Evolutionary conservation across 2,113 vertebrate genomes (phyloP).

Genomic region (Neogale vison): DNA sequence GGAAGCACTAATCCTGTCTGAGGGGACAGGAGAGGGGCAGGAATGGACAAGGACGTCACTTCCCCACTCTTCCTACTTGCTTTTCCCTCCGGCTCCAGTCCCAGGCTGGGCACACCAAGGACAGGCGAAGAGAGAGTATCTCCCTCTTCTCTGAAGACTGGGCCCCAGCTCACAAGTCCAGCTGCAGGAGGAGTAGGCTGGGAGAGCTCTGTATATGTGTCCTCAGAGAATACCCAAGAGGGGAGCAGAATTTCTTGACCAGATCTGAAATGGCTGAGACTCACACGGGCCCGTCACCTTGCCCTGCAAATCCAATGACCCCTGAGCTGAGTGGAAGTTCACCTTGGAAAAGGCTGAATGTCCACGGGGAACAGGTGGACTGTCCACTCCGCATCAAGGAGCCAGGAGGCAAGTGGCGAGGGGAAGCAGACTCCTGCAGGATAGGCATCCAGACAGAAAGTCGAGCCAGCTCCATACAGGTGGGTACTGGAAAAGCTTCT

Average conservation of each 20-base stretch:
- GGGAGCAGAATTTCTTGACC: neutral
- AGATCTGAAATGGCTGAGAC: neutral
- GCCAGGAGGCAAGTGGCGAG: constrained; percentile 1
- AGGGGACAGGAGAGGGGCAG: neutral
- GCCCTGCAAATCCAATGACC: neutral
- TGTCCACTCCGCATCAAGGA: neutral
- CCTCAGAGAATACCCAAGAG: neutral
- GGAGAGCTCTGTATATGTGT: neutral
- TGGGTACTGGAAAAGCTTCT: neutral
- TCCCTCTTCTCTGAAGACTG: neutral
- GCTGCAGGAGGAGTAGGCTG: neutral
- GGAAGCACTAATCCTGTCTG: constrained; percentile 94
- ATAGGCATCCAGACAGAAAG: neutral
- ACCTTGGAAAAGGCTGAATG: neutral
- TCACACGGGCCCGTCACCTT: neutral
- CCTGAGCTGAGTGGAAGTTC: neutral
- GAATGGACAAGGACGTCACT: neutral
- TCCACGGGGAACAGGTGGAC: neutral
- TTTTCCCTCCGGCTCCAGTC: neutral
- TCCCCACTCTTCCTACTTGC: neutral
- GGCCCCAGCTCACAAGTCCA: neutral
- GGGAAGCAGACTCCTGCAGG: neutral
- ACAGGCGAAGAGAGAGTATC: neutral
- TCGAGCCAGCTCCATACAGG: neutral
- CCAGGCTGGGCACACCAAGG: neutral